Evolutionary conservation across 2,888 invertebrate species (phyloP).

Genomic region (Trissolcus brochymenae): DNA sequence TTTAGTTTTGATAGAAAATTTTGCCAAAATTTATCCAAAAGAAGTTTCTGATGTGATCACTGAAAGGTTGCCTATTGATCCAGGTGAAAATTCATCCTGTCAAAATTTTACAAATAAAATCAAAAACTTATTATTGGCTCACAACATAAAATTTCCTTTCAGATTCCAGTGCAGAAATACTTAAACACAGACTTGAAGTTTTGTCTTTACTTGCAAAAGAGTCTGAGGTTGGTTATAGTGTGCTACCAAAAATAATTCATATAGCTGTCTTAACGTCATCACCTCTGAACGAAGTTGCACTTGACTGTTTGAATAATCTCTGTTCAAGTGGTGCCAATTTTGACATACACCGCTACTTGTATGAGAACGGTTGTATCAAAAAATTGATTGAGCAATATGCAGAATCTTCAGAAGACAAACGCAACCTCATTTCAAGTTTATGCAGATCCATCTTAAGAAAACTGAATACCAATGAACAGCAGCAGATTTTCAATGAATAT

Average conservation of each 20-base stretch:
- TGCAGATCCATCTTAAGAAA: conserved; percentile 76
- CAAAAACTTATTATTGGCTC: background rate
- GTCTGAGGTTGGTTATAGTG: conserved; percentile 61
- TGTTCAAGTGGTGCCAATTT: conserved; percentile 62
- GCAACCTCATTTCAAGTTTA: conserved; percentile 75
- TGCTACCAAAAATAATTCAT: conserved; percentile 65
- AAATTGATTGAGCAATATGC: conserved; percentile 71
- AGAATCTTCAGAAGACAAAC: conserved; percentile 61
- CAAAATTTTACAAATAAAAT: background rate
- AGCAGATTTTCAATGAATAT: conserved; percentile 75
- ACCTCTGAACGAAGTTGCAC: conserved; percentile 61
- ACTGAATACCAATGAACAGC: conserved; percentile 76
- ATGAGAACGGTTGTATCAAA: conserved; percentile 75
- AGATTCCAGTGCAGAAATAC: conserved; percentile 22
- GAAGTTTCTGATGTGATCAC: conserved; percentile 78
- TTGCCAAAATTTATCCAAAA: conserved; percentile 78
- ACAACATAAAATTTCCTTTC: background rate
- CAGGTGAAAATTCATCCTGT: conserved; percentile 32
- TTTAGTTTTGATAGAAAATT: conserved; percentile 78
- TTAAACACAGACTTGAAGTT: conserved; percentile 65
- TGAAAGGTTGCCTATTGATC: conserved; percentile 71
- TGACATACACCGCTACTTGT: conserved; percentile 74
- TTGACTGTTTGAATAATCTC: conserved; percentile 67
- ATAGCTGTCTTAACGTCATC: conserved; percentile 55
- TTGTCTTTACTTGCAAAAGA: conserved; percentile 64